Evolutionary conservation across 2,113 vertebrate species (phyloP).

Genomic region (Struthidea cinerea): DNA sequence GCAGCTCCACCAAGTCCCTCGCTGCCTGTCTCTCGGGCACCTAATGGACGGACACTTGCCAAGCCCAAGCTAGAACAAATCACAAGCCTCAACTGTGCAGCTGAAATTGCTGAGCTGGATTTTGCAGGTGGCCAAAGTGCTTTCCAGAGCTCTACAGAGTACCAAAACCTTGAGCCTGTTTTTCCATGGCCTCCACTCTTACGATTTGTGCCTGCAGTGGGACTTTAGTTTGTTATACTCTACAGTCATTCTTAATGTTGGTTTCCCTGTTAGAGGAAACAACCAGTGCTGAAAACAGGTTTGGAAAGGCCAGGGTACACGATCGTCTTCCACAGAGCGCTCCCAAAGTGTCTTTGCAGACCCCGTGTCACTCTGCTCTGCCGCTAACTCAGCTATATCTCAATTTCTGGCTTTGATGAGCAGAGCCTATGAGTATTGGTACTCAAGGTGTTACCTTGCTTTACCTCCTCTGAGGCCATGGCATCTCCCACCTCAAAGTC

Average conservation of each 20-base stretch:
- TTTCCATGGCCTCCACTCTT: not conserved
- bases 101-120: not conserved
- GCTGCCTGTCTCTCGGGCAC: not conserved
- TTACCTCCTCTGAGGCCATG: conserved; percentile 80
- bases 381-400: not conserved
- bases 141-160: not conserved
- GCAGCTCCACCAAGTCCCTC: not conserved
- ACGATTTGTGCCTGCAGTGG: not conserved
- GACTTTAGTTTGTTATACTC: not conserved
- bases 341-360: not conserved
- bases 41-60: not conserved
- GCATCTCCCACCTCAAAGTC: conserved; percentile 95
- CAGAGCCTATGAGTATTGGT: not conserved
- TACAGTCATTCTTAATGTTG: not conserved
- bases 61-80: not conserved
- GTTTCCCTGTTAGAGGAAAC: not conserved
- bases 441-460: conserved; percentile 78
- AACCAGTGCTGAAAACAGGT: not conserved
- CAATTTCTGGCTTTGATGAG: not conserved
- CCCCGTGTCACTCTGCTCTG: not conserved
- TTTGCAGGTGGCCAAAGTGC: not conserved
- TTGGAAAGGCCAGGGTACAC: not conserved
- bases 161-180: not conserved
- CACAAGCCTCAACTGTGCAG: not conserved
- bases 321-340: accelerated